Base-by-base conservation (phyloP, 2,113 vertebrate species). In the Lepus americanus region DNA sequence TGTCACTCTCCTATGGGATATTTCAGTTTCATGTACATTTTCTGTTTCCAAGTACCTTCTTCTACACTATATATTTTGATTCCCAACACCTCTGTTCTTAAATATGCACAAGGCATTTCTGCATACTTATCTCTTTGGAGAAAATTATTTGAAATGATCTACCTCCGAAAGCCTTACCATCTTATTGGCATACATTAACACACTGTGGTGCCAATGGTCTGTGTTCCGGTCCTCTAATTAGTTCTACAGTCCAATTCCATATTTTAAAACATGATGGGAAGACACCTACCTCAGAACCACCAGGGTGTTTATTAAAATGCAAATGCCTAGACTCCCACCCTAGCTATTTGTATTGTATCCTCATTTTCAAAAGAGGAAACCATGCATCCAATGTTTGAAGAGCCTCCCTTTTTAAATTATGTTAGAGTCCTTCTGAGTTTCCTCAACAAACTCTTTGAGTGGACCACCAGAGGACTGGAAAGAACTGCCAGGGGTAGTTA, bases 371-470 rank as follows among this genome's bases (percentile, higher is more conserved):
- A 97, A 95, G 88, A 95, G 36, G 29, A 94, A 96, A 94, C 29
- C 90, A 53, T 44, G 90, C 67, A 97, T 94, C 86, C 76, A 92
- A 92, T 95, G 49, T 29, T 96, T 96, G 83, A 83, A 97, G 80
- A 96, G 78, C 61, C 5, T 93, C 59, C 86, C 94, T 78, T 93
- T 94, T 94, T 95, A 97, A 97, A 96, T 92, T 97, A 97, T 83
- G 81, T 85, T 92, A 92, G 61, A 95, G 91, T 67, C 87, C 81
- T 96, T 96, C 63, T 94, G 94, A 83, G 49, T 91, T 97, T 97
- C 96, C 93, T 86, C 94, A 96, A 96, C 91, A 95, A 89, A 77
- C 87, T 95, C 89, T 92, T 66, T 76, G 96, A 96, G 70, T 95
- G 96, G 92, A 86, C 97, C 97, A 94, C 79, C 7, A 6, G 90